These are phyloP conservation scores for Zaprionus capensis DNA, from an alignment of 1,140 invertebrate genomes.

Conservation along the genomic window DNA sequence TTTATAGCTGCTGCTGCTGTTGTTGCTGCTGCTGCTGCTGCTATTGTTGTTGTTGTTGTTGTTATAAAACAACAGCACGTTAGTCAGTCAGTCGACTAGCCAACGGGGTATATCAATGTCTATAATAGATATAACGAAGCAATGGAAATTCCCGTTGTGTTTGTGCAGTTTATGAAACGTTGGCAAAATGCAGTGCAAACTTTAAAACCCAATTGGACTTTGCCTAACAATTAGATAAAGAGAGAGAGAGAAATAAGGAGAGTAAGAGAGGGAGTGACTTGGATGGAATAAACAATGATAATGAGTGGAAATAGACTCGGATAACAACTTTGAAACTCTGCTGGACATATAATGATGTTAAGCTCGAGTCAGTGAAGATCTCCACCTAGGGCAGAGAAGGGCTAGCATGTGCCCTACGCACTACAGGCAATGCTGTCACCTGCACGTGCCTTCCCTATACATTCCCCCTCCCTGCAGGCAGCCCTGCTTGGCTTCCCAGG, in stretches of 20 bases:
- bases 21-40: slow-evolving; percentile 7
- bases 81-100: slow-evolving; percentile 35
- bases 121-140: slow-evolving; percentile 72
- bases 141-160: slow-evolving; percentile 71
- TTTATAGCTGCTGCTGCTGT: slow-evolving; percentile 43
- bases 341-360: slow-evolving; percentile 3
- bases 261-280: neutral
- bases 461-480: no score
- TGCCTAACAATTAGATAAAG: neutral
- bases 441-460: neutral
- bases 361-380: neutral
- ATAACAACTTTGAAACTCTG: neutral
- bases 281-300: slow-evolving; percentile 13
- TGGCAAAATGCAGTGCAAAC: slow-evolving; percentile 39
- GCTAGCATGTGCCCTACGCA: neutral
- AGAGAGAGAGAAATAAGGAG: neutral
- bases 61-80: slow-evolving; percentile 50
- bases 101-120: slow-evolving; percentile 33
- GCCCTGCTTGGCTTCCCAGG: neutral
- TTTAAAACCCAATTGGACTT: slow-evolving; percentile 26
- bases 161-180: slow-evolving; percentile 58
- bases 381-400: neutral
- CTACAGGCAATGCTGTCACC: slow-evolving; percentile 7
- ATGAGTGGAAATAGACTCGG: slow-evolving; percentile 20
- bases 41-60: slow-evolving; percentile 21